These are phyloP conservation scores for Geotrupes spiniger DNA, from an alignment of 2,888 invertebrate genomes.

Conservation along the genomic window DNA sequence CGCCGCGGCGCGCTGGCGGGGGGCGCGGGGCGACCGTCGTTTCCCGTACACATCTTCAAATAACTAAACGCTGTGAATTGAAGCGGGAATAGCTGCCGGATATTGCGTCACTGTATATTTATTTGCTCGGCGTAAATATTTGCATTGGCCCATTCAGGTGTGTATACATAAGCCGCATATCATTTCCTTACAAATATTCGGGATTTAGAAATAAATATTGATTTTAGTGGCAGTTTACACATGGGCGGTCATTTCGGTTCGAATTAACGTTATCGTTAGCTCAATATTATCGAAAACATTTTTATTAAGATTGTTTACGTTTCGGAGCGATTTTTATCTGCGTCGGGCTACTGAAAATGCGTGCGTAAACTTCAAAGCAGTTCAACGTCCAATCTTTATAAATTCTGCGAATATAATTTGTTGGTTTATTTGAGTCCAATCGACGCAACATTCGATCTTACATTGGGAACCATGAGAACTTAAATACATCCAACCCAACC, in stretches of 20 bases:
- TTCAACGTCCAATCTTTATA: no score
- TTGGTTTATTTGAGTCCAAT: no score
- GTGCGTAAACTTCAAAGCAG: no score
- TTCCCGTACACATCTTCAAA: background rate
- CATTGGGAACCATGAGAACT: no score
- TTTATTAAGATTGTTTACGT: background rate
- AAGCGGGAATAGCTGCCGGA: slow-evolving; percentile 40
- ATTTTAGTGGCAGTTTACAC: slow-evolving; percentile 29
- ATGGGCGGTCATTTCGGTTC: slow-evolving; percentile 24
- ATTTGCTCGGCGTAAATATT: slow-evolving; percentile 46
- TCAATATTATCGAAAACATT: background rate
- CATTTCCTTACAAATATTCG: slow-evolving; percentile 47
- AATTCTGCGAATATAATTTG: no score
- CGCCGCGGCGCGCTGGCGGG: no score
- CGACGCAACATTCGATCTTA: no score
- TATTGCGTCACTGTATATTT: slow-evolving; percentile 45
- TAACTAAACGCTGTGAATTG: slow-evolving; percentile 18
- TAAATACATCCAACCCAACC: no score
- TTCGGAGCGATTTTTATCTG: no score
- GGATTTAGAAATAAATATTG: slow-evolving; percentile 42
- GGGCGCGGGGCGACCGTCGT: no score
- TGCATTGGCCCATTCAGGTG: slow-evolving; percentile 47
- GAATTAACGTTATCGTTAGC: slow-evolving; percentile 21
- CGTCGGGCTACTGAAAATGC: no score
- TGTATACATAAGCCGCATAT: slow-evolving; percentile 47